Base-by-base conservation (phyloP, 2,113 vertebrate species). In the Rana temporaria region DNA sequence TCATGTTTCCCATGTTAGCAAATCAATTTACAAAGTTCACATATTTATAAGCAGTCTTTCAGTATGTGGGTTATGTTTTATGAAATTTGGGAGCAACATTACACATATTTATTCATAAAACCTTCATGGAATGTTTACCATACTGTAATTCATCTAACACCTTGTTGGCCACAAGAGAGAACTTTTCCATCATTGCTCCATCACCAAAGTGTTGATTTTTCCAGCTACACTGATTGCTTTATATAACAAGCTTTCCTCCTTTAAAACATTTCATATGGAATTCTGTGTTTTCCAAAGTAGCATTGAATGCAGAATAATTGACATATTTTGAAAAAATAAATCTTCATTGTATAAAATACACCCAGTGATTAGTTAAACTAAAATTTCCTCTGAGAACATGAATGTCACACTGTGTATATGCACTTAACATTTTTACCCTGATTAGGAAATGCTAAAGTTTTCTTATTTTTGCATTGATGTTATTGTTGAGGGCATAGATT, bases 121-220 rank as follows among this genome's bases (percentile, higher is more conserved):
- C 71, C 52, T 59, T 73, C 53, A n/a, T 74, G 24, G 18, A 74
- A 56, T 74, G 26, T 60, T n/a, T 74, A 38, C 26, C 59, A 38
- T 32, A 74, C 55, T 74, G 71, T 74, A 57, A 74, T 34, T 74
- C 55, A 74, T 32, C 71, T 20, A 74, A 74, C 71, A 74, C 71
- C 56, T 34, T 74, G 55, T 60, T 20, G 71, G 71, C 71, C 71
- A 59, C 71, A 60, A 7, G 71, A 38, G 71, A 30, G 38, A 60
- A 74, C 55, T 59, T 74, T 74, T 74, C 55, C 71, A 74, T 74
- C 55, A 74, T 74, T 60, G 32, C 55, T 20, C 53, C 26, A 2
- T 57, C 70, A 57, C 70, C n/a, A 24, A 73, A 57, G n/a, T 73
- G 70, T 73, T 73, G 70, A 59, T 73, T 73, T 73, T 73, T 59